phyloP scores from a whole-genome alignment of 2,797 vertebrate species.

The Gobionotothen gibberifrons region DNA sequence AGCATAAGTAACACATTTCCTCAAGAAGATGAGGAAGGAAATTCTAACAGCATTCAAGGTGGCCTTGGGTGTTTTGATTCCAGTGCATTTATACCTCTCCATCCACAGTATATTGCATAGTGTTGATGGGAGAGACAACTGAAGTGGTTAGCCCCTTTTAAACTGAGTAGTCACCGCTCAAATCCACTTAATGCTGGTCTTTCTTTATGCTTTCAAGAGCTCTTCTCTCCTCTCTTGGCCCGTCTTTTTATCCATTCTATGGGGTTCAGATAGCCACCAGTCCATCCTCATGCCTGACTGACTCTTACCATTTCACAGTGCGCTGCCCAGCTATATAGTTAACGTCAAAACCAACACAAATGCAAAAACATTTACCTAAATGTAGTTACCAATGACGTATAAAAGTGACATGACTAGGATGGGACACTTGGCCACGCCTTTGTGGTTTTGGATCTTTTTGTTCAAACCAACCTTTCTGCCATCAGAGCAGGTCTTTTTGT shows the following conservation, averaged over 20 bases:
- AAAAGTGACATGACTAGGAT: slow-evolving; percentile 33
- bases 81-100: slow-evolving; percentile 35
- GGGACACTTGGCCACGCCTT: slow-evolving; percentile 10
- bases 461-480: slow-evolving; percentile 27
- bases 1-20: slow-evolving; percentile 10
- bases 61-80: slow-evolving; percentile 34
- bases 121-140: slow-evolving; percentile 50
- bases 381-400: slow-evolving; percentile 43
- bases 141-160: slow-evolving; percentile 25
- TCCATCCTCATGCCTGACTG: slow-evolving; percentile 26
- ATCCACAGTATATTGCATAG: slow-evolving; percentile 61
- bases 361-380: slow-evolving; percentile 43
- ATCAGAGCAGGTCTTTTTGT: slow-evolving; percentile 17
- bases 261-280: slow-evolving; percentile 19
- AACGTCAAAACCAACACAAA: slow-evolving; percentile 64
- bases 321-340: slow-evolving; percentile 40
- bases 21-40: slow-evolving; percentile 32
- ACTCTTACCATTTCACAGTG: slow-evolving; percentile 45
- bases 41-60: slow-evolving; percentile 44
- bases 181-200: slow-evolving; percentile 7
- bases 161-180: slow-evolving; percentile 10
- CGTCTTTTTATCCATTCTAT: slow-evolving; percentile 7
- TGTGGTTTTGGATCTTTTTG: slow-evolving; percentile 18
- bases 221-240: slow-evolving; percentile 8
- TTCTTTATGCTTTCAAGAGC: slow-evolving; percentile 21